Conservation (phyloP, 1,140 invertebrate genomes). For the Metaphire vulgaris region DNA sequence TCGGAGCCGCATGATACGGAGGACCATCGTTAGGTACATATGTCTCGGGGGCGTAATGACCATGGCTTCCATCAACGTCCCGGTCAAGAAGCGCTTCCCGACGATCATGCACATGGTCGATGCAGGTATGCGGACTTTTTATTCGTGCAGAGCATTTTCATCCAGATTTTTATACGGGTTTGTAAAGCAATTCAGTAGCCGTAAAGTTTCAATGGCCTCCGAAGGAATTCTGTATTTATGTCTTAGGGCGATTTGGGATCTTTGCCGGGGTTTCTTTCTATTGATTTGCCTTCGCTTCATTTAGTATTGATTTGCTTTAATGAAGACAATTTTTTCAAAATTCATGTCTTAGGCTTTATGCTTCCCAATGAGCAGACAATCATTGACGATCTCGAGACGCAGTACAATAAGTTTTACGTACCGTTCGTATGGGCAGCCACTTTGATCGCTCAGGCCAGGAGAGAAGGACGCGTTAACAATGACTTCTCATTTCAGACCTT, state of each 20-base stretch:
- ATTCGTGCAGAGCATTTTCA: no score
- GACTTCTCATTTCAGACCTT: constrained; percentile 86
- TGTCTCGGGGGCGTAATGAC: constrained; percentile 72
- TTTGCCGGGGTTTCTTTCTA: no score
- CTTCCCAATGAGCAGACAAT: constrained; percentile 68
- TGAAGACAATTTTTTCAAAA: no score
- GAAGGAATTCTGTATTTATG: no score
- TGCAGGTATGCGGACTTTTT: no score
- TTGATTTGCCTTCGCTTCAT: no score
- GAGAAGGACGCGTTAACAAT: constrained; percentile 82
- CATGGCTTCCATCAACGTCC: constrained; percentile 66
- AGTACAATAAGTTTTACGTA: constrained; percentile 86
- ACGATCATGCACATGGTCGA: constrained; percentile 81
- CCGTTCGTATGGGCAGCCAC: constrained; percentile 87
- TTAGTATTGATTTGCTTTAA: no score
- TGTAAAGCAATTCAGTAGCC: no score
- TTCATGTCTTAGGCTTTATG: constrained; percentile 70
- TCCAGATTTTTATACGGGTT: no score
- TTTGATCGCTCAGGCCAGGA: constrained; percentile 72
- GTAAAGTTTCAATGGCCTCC: no score
- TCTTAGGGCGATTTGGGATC: no score
- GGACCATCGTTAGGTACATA: constrained; percentile 74
- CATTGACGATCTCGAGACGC: constrained; percentile 67
- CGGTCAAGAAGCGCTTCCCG: constrained; percentile 85
- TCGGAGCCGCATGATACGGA: constrained; percentile 70